phyloP scores from a whole-genome alignment of 1,140 invertebrate genomes.

The Lepidurus arcticus region DNA sequence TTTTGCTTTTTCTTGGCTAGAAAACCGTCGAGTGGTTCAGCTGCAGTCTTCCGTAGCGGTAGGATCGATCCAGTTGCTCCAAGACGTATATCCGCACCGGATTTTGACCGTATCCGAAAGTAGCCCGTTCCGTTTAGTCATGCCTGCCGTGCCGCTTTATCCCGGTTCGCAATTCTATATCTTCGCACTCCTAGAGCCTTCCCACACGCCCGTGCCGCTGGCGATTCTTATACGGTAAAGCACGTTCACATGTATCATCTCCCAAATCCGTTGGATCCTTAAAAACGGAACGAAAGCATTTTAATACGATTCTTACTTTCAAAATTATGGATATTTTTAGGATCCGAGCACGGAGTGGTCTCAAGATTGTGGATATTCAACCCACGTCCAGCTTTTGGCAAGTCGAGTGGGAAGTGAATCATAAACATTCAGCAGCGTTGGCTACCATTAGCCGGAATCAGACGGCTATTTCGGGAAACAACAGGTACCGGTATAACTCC shows the following conservation, averaged over 20 bases:
- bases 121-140: conserved; percentile 29
- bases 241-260: not conserved
- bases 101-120: conserved; percentile 29
- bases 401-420: conserved; percentile 14
- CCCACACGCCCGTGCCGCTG: not conserved
- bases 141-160: conserved; percentile 33
- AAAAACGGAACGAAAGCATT: too few relatives aligned
- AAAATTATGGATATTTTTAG: not conserved
- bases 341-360: not conserved
- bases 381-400: conserved; percentile 17
- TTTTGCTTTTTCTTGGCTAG: not conserved
- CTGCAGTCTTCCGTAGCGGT: conserved; percentile 28
- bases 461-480: conserved; percentile 8
- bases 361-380: conserved; percentile 11
- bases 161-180: conserved; percentile 33
- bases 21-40: conserved; percentile 23
- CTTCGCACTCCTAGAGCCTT: conserved; percentile 31
- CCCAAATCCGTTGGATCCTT: too few relatives aligned
- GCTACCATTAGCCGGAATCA: conserved; percentile 4
- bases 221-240: conserved; percentile 6
- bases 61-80: conserved; percentile 24
- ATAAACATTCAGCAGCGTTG: conserved; percentile 15
- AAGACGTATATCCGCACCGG: conserved; percentile 30
- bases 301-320: too few relatives aligned
- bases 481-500: not conserved